Conservation (phyloP, 1,140 invertebrate genomes). For the Diachasmimorpha longicaudata region DNA sequence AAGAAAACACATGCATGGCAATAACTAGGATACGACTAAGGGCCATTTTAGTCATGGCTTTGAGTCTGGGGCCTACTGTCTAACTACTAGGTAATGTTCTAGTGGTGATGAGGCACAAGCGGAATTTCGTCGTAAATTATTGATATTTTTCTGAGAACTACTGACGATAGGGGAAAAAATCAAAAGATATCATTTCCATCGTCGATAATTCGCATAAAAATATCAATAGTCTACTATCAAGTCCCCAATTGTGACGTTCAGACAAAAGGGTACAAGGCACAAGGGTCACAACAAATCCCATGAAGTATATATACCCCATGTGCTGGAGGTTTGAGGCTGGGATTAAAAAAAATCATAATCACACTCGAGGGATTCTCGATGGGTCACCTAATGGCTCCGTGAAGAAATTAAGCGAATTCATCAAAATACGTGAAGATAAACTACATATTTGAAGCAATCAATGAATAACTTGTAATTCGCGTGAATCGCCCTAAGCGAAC, state of each 20-base stretch:
- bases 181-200: neutral
- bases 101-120: neutral
- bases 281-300: neutral
- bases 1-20: slow-evolving; percentile 55
- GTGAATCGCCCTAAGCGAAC: neutral
- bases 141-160: neutral
- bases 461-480: neutral
- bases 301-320: neutral
- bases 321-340: neutral
- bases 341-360: neutral
- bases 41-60: slow-evolving; percentile 43
- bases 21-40: slow-evolving; percentile 41
- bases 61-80: neutral
- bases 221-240: neutral
- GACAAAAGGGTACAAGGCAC: neutral
- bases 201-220: neutral
- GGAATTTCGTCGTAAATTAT: neutral
- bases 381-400: neutral
- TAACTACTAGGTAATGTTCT: neutral
- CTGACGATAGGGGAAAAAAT: neutral
- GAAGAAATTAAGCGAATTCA: neutral
- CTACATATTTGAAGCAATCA: neutral
- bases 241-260: neutral
- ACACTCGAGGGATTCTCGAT: neutral
- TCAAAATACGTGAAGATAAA: neutral